A percentile compares a stretch with the other conserved stretches of the same genome.
These are phyloP conservation scores for Wiebesia pumilae DNA, from an alignment of 1,140 invertebrate species.

Conservation along the genomic window DNA sequence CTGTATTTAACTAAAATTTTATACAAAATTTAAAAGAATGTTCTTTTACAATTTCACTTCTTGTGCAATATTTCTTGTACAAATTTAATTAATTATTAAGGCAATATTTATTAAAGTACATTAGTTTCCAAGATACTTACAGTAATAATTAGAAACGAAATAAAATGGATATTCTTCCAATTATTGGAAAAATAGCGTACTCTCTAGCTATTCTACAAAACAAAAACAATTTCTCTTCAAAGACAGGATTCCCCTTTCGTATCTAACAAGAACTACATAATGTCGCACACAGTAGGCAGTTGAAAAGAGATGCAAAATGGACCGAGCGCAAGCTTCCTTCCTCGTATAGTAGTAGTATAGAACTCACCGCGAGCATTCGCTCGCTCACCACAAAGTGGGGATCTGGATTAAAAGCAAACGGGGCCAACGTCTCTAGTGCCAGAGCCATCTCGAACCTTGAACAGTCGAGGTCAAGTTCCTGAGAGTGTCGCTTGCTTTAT, in stretches of 20 bases:
- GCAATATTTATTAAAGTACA: background rate
- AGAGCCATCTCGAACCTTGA: slow-evolving; percentile 74
- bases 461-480: slow-evolving; percentile 67
- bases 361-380: background rate
- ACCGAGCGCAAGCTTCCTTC: slow-evolving; percentile 50
- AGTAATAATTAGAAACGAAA: background rate
- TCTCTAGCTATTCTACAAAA: background rate
- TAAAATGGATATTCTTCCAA: background rate
- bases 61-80: no score
- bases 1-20: no score
- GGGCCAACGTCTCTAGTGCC: slow-evolving; percentile 72
- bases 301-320: slow-evolving; percentile 64
- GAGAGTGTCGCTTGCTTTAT: background rate
- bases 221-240: slow-evolving; percentile 28
- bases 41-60: no score
- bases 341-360: background rate
- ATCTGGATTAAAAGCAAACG: slow-evolving; percentile 76
- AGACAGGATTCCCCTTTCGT: background rate
- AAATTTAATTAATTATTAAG: no score
- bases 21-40: no score
- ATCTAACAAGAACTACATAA: background rate
- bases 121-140: background rate
- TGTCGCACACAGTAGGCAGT: background rate
- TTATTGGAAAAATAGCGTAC: background rate
- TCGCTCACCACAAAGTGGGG: slow-evolving; percentile 67